Percentiles rank a stretch among this genome's conserved stretches.
phyloP scores from a whole-genome alignment of 2,113 vertebrate genomes.

The Abramis brama region DNA sequence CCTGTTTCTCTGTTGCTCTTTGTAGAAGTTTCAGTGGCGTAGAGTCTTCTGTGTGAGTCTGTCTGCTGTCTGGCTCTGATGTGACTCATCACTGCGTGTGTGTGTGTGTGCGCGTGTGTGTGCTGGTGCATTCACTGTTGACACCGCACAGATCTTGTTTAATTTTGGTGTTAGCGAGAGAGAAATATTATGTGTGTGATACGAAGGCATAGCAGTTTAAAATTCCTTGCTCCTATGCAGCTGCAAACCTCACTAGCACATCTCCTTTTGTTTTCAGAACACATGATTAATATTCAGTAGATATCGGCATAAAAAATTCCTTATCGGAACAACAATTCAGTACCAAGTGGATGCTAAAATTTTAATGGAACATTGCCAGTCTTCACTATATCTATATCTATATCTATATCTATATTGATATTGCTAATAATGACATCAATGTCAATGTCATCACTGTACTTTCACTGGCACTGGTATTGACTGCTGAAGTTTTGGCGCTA shows the following conservation, averaged over 20 bases:
- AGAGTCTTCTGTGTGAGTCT: neutral
- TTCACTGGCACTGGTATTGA: neutral
- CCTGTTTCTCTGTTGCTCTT: neutral
- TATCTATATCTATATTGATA: neutral
- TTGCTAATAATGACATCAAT: neutral
- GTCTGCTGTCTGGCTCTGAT: slow-evolving; percentile 31
- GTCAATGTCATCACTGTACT: no score
- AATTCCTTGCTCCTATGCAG: neutral
- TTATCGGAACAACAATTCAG: neutral
- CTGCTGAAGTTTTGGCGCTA: neutral
- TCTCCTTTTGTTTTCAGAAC: no score
- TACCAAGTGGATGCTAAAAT: neutral
- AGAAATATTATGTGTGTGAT: neutral
- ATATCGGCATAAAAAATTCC: neutral
- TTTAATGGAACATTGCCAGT: neutral
- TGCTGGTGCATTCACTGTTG: neutral
- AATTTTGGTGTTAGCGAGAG: no score
- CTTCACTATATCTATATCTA: neutral
- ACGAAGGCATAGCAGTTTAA: neutral
- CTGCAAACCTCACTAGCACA: no score
- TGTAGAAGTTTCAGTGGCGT: no score
- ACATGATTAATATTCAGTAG: neutral
- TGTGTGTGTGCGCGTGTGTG: neutral
- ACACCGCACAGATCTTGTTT: neutral
- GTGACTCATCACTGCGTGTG: neutral